Evolutionary conservation across 2,888 invertebrate species (phyloP), one percentile per base, ranked within the genome.

Genomic region (Lacanobia wlatinum): DNA sequence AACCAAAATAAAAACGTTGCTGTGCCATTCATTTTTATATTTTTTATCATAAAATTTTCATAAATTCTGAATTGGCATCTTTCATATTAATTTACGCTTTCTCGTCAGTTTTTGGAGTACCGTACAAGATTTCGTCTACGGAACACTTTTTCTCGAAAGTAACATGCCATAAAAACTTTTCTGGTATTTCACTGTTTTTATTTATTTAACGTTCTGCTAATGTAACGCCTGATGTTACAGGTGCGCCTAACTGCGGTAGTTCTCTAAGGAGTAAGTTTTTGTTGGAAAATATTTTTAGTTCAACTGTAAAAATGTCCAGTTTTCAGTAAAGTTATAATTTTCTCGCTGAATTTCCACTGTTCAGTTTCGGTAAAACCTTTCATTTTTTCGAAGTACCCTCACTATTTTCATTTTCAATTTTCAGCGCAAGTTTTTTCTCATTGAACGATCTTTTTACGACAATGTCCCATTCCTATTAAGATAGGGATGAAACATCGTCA

Each of bases 401-500:
- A 52, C 70, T 73, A 77, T 40, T 73, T 48, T 77, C 28, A 48
- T 70, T 76, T 72, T 55, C 53, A 60, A 55, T 77, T 77, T 73
- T 55, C 52, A 52, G 50, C 21, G 50, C 21, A 18, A 52, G 40
- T 18, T 63, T 62, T 61, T 76, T 56, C 38, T 56, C 61, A 75
- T 21, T 12, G 59, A 63, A 63, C 40, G 38, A 12, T 18, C 21
- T 74, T 64, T 78, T 76, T 77, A 76, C 55, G 76, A 53, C 38
- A 50, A 50, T 48, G 50, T 16, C 43, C 48, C 23, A 76, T 69
- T 60, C 28, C 76, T 76, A 81, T 80, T 81, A 76, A 80, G 77
- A 78, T 78, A 78, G 28, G 55, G 69, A 63, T 76, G 76, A 63
- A 40, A 80, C 69, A 80, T 76, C 43, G 63, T 52, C 59, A 63